Percentiles rank a stretch among this genome's conserved stretches.
Evolutionary conservation across 2,113 vertebrate genomes (phyloP).

Genomic region (Oenanthe melanoleuca): DNA sequence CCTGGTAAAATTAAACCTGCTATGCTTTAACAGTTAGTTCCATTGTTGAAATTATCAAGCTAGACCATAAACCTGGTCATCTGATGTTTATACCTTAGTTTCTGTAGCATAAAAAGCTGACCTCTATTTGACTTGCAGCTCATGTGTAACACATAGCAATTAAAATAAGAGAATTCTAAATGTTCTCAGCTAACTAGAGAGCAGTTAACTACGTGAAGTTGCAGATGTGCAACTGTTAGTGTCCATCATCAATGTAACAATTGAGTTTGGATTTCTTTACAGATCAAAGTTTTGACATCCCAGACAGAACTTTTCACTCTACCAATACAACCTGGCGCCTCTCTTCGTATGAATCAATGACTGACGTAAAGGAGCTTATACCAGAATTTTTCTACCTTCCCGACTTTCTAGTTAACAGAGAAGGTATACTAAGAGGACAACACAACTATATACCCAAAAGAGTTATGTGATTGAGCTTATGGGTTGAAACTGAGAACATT

Average conservation of each 20-base stretch:
- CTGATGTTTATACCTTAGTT: not conserved
- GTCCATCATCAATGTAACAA: not conserved
- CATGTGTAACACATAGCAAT: not conserved
- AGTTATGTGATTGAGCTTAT: not conserved
- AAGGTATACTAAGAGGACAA: constrained; percentile 78
- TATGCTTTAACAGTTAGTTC: not conserved
- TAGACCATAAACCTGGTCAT: not conserved
- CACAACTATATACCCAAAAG: not conserved
- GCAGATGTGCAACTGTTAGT: not conserved
- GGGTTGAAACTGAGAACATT: not conserved
- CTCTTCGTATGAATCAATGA: constrained; percentile 98
- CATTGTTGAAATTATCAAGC: not conserved
- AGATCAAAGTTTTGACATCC: constrained; percentile 99
- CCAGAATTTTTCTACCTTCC: constrained; percentile 99
- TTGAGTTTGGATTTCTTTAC: constrained; percentile 66
- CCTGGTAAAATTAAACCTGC: not conserved
- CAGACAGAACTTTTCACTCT: constrained; percentile 98
- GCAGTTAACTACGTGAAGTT: not conserved
- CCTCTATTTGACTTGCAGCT: not conserved
- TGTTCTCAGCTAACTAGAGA: not conserved
- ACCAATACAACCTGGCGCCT: constrained; percentile 98
- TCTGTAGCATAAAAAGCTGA: not conserved
- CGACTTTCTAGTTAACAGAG: constrained; percentile 96
- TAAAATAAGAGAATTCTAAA: not conserved
- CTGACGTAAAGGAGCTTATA: constrained; percentile 97